These are phyloP conservation scores for Labroides dimidiatus DNA, from an alignment of 2,797 vertebrate species.

Conservation along the genomic window DNA sequence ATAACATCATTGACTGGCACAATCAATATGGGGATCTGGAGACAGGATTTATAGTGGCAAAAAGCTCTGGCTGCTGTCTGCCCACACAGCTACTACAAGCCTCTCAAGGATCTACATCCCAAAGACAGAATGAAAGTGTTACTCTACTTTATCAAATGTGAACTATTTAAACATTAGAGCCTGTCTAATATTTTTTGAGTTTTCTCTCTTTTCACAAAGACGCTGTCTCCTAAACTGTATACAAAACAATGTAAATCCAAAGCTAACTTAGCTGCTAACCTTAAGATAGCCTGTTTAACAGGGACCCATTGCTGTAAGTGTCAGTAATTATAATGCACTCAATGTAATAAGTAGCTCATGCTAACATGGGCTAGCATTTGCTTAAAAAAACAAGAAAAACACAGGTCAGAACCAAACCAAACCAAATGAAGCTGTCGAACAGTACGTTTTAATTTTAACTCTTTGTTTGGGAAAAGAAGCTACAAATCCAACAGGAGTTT, in stretches of 20 bases:
- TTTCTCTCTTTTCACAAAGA: too few relatives aligned
- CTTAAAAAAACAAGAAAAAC: too few relatives aligned
- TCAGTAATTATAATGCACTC: too few relatives aligned
- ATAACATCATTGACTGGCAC: constrained; percentile 69
- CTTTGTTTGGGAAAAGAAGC: too few relatives aligned
- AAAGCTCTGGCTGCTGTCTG: constrained; percentile 25
- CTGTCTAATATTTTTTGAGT: neutral
- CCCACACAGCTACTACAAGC: constrained; percentile 14
- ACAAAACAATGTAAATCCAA: neutral
- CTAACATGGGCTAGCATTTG: too few relatives aligned
- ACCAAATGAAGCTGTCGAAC: too few relatives aligned
- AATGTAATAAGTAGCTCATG: too few relatives aligned
- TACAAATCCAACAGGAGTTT: too few relatives aligned
- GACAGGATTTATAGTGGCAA: constrained; percentile 64
- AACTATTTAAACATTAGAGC: neutral
- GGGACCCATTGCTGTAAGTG: neutral
- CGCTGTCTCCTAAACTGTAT: neutral
- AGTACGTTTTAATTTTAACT: too few relatives aligned
- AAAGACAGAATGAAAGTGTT: constrained; percentile 22
- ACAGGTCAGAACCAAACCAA: too few relatives aligned
- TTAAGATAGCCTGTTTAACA: neutral
- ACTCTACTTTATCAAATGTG: neutral
- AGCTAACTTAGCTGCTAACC: neutral
- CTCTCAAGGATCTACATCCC: constrained; percentile 26
- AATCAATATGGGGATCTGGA: constrained; percentile 71